Conservation (phyloP, 1,140 invertebrate genomes). For the Paraescarpia echinospica region DNA sequence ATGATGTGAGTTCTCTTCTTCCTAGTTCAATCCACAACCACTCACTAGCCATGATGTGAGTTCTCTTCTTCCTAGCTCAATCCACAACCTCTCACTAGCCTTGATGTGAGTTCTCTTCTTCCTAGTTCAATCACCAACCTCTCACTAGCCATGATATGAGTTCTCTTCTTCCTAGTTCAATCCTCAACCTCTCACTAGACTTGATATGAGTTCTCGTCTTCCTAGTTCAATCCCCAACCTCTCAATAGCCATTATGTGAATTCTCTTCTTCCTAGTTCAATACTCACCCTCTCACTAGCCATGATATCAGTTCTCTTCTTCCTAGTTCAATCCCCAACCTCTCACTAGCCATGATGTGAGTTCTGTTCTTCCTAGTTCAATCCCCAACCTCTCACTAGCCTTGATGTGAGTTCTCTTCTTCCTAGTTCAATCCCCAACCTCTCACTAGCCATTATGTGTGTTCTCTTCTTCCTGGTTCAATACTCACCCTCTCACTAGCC, state of each 20-base stretch:
- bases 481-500: too few relatives aligned
- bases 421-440: too few relatives aligned
- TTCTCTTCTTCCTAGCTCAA: slow-evolving; percentile 74
- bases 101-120: slow-evolving; percentile 76
- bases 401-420: too few relatives aligned
- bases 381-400: too few relatives aligned
- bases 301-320: slow-evolving; percentile 67
- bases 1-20: slow-evolving; percentile 76
- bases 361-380: too few relatives aligned
- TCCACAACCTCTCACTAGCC: too few relatives aligned
- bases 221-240: slow-evolving; percentile 75
- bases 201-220: slow-evolving; percentile 67
- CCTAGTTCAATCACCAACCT: slow-evolving; percentile 74
- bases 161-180: too few relatives aligned
- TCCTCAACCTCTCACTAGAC: slow-evolving; percentile 72
- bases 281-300: slow-evolving; percentile 72
- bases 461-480: too few relatives aligned
- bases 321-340: too few relatives aligned
- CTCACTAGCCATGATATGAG: slow-evolving; percentile 71
- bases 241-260: slow-evolving; percentile 71
- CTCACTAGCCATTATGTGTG: background rate
- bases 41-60: too few relatives aligned
- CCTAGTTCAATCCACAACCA: too few relatives aligned
- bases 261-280: too few relatives aligned
- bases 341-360: background rate